Evolutionary conservation across 2,797 vertebrate genomes (phyloP).

Genomic region (Tenualosa thibaudeaui): DNA sequence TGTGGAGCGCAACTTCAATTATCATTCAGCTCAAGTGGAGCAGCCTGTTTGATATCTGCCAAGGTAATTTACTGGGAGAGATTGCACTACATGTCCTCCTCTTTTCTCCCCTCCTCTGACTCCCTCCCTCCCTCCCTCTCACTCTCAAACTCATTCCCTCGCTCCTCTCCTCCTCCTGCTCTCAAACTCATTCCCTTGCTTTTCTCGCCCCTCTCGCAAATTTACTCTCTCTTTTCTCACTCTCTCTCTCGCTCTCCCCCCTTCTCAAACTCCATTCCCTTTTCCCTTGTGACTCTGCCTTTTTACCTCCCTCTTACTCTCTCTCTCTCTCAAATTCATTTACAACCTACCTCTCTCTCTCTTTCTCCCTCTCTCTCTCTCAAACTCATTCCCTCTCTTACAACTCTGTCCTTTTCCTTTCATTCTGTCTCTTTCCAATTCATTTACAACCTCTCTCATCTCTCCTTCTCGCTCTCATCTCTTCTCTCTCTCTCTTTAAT

Average conservation of each 20-base stretch:
- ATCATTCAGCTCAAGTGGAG: slow-evolving; percentile 66
- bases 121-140: not conserved
- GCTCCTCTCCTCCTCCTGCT: not conserved
- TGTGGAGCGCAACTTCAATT: slow-evolving; percentile 60
- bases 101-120: not conserved
- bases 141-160: not conserved
- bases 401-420: not conserved
- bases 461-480: not conserved
- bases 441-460: not conserved
- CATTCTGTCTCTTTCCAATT: not conserved
- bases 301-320: not conserved
- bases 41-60: slow-evolving; percentile 72
- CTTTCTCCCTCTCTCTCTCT: not conserved
- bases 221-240: not conserved
- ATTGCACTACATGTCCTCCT: slow-evolving; percentile 52
- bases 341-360: not conserved
- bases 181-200: no score
- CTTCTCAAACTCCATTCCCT: not conserved
- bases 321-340: not conserved
- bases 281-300: not conserved
- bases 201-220: not conserved
- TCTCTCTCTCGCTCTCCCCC: not conserved
- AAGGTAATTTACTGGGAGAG: slow-evolving; percentile 74
- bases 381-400: not conserved
- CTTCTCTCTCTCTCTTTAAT: not conserved